Conservation (phyloP, 2,888 invertebrate species). For the Cotesia congregata region DNA sequence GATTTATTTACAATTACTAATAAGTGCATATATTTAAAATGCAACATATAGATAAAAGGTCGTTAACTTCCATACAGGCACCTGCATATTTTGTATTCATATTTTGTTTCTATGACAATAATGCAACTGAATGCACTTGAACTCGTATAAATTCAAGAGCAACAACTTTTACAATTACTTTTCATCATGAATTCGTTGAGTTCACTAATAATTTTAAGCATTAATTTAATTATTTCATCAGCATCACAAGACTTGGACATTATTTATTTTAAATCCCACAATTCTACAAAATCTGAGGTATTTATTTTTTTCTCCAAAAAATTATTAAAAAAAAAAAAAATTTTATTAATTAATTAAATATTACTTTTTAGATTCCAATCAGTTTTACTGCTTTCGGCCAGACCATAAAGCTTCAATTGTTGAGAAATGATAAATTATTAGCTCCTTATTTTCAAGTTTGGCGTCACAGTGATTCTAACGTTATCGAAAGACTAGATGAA, state of each 20-base stretch:
- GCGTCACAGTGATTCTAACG: constrained; percentile 71
- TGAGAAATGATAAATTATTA: constrained; percentile 76
- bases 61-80: constrained; percentile 39
- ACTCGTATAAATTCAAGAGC: constrained; percentile 21
- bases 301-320: constrained; percentile 1
- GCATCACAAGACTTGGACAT: constrained; percentile 41
- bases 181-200: constrained; percentile 33
- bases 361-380: constrained; percentile 58
- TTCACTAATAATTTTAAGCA: constrained; percentile 23
- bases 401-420: constrained; percentile 75
- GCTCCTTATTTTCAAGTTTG: constrained; percentile 77
- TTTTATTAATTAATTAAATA: background rate
- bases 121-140: constrained; percentile 25
- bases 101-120: constrained; percentile 46
- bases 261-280: constrained; percentile 38
- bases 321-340: background rate
- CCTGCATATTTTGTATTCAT: constrained; percentile 45
- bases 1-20: constrained; percentile 14
- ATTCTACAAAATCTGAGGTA: constrained; percentile 41
- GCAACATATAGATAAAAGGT: constrained; percentile 14
- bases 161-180: background rate
- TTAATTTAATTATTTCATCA: constrained; percentile 4
- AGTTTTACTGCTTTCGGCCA: constrained; percentile 61
- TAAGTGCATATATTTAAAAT: background rate
- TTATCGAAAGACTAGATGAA: constrained; percentile 49